Conservation (phyloP, 92 coral and sea anemone species). For the Zoanthus solanderi region DNA sequence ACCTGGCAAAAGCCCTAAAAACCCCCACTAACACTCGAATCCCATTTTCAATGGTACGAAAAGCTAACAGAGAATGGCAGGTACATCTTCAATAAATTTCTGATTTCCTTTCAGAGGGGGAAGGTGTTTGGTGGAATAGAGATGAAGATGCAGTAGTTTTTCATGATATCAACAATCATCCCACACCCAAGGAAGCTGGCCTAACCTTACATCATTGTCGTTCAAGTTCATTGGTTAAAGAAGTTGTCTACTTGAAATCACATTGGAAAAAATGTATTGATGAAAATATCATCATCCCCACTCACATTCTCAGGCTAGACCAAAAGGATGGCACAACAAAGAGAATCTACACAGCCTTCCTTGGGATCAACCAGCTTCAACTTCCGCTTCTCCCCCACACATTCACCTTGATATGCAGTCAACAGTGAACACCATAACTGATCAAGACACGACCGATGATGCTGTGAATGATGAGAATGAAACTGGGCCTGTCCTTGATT, state of each 20-base stretch:
- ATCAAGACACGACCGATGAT: background rate
- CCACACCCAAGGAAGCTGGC: background rate
- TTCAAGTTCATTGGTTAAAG: constrained; percentile 2
- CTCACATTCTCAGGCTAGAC: background rate
- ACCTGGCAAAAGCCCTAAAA: too few species aligned
- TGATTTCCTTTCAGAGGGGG: background rate
- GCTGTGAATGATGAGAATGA: background rate
- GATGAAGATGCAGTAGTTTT: constrained; percentile 11
- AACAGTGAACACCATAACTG: background rate
- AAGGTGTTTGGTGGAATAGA: background rate
- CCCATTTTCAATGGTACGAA: too few species aligned
- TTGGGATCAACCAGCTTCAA: background rate
- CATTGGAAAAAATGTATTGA: constrained; percentile 27
- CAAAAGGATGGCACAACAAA: background rate
- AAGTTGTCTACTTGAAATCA: constrained; percentile 23
- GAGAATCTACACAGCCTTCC: background rate
- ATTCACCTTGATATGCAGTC: background rate
- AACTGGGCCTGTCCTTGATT: background rate
- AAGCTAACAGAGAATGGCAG: background rate
- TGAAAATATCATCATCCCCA: constrained; percentile 9
- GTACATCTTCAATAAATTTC: background rate
- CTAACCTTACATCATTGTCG: background rate
- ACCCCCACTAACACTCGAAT: too few species aligned
- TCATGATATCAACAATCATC: constrained; percentile 1
- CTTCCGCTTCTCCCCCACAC: background rate